Evolutionary conservation across 2,888 invertebrate genomes (phyloP), one percentile per base, ranked within the genome.

Genomic region (Lasioglossum morio): DNA sequence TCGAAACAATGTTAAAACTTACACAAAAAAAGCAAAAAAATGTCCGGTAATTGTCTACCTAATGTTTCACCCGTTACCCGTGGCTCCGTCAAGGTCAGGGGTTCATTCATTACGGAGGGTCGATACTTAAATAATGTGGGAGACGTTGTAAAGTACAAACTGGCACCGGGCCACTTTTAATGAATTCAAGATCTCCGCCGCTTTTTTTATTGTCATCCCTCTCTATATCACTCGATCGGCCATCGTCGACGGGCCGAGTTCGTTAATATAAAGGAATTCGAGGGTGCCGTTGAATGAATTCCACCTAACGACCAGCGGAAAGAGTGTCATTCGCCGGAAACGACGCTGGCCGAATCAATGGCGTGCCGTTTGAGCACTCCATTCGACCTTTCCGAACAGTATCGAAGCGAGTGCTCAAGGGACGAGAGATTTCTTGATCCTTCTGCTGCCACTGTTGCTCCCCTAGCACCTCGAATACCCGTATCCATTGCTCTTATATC

Each of bases 341-440:
- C 77, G 90, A 85, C 84, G 86, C 78, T 81, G 82, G 84, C 84
- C 83, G 85, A 91, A 87, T 91, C 89, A 84, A 88, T 83, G 85
- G 79, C 72, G 77, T 66, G 79, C 83, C 81, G 66, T 84, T 89
- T 79, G 81, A 86, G 82, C 69, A 83, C 85, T 81, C 83, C 63
- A 81, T 77, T 80, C 86, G 87, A 85, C 87, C 88, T 91, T 92
- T 90, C 88, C 86, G 88, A 86, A 81, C 85, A 84, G 80, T 74
- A 87, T 60, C 80, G 81, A 88, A 87, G 82, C 83, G 88, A 91
- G 89, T 88, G 88, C 88, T 89, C 82, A 87, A 87, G 79, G 87
- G 88, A 89, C 84, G 91, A 87, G 88, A 73, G 85, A 86, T 85
- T 89, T 76, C 89, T 90, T 89, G 87, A 88, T 89, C 85, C 85